Evolutionary conservation across 2,113 vertebrate species (phyloP), one percentile per base, ranked within the genome.

Genomic region (Taurulus bubalis): DNA sequence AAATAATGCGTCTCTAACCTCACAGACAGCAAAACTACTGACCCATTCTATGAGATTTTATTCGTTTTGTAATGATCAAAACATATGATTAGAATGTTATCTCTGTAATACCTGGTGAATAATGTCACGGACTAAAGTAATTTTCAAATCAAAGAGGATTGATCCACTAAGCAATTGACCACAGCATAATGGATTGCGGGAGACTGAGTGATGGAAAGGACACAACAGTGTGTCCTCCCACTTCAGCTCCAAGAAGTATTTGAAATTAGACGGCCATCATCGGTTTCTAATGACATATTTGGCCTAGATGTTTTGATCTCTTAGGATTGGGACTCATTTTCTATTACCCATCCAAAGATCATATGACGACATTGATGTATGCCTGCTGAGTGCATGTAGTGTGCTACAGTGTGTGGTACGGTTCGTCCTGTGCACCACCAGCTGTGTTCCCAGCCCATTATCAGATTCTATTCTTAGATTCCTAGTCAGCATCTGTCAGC

Each of bases 391-490:
- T 68, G 45, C 10, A 2, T 59, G 30, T 34, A 36, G 49, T 65
- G 64, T 69, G 36, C 74, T 36, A 20, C 60, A 58, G 22, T 58
- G 71, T 38, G 40, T 65, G 67, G 82, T 53, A 89, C 81, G 75
- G 75, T 60, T n/a, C 0, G 64, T 86, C 73, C 82, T 83, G 80
- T 70, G 74, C 82, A 45, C 68, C 53, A 74, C 65, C 76, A 82
- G 58, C 75, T 49, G 62, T 87, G 80, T 74, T 81, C 71, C 77
- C 84, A 58, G 58, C 65, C 80, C 87, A 71, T 93, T 91, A 91
- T 91, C 88, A 77, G 79, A 16, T 85, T 84, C 87, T 92, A 92
- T 94, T 87, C 85, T 90, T 86, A 88, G 85, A 79, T 78, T 79
- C 30, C 79, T 82, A 83, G 85, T 85, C 83, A 86, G 90, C 88